Evolutionary conservation across 2,888 invertebrate species (phyloP).

Genomic region (Orchesellides sinensis): DNA sequence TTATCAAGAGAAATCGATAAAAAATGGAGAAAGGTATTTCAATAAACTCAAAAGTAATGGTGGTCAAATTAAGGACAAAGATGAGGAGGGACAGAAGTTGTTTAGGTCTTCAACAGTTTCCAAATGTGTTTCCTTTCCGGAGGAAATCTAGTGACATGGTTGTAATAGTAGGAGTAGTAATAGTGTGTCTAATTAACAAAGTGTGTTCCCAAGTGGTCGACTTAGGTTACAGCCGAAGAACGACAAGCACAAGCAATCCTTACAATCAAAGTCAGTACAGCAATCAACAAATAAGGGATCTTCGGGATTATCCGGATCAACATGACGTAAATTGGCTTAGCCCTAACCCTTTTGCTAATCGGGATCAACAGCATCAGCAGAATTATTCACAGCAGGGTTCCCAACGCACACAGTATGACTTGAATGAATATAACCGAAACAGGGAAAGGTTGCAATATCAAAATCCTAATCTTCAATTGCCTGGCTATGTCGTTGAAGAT

Average conservation of each 20-base stretch:
- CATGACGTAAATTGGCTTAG: conserved; percentile 67
- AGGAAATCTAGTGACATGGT: conserved; percentile 26
- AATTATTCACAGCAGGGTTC: not conserved
- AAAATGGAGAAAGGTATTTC: no score
- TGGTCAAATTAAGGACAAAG: no score
- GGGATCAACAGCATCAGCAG: not conserved
- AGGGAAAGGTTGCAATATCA: conserved; percentile 50
- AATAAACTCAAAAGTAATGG: no score
- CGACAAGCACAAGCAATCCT: conserved; percentile 35
- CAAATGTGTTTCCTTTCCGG: conserved; percentile 58
- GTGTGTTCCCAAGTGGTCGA: conserved; percentile 50
- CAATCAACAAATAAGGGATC: conserved; percentile 54
- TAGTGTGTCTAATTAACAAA: not conserved
- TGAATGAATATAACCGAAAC: conserved; percentile 27
- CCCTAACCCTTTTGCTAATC: conserved; percentile 67
- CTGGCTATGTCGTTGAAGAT: conserved; percentile 51
- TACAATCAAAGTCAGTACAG: conserved; percentile 17
- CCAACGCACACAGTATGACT: not conserved
- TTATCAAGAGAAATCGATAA: no score
- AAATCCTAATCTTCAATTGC: conserved; percentile 49
- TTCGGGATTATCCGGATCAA: conserved; percentile 64
- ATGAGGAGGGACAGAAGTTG: no score
- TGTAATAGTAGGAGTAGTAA: conserved; percentile 2
- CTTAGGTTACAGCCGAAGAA: conserved; percentile 32
- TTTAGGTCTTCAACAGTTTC: not conserved